Conservation (phyloP, 2,797 vertebrate genomes). For the Brachyalestes nurse region DNA sequence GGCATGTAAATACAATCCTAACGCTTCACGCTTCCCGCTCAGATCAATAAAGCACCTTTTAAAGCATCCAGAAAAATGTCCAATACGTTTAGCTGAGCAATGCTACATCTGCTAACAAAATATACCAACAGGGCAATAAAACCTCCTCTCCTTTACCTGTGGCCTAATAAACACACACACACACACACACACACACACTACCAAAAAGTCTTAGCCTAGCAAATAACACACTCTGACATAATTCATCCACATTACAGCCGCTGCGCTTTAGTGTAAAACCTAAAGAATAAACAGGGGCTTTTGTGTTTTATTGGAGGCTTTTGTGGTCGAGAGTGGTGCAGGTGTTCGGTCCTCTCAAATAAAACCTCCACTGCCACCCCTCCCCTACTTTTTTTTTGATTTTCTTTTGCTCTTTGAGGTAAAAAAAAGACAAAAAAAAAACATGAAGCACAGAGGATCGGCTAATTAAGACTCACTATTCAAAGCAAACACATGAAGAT, state of each 20-base stretch:
- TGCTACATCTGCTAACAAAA: conserved; percentile 46
- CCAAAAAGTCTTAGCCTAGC: conserved; percentile 16
- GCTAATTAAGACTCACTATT: conserved; percentile 72
- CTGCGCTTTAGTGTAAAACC: not conserved
- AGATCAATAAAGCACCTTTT: conserved; percentile 47
- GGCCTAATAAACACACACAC: conserved; percentile 11
- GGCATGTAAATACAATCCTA: conserved; percentile 39
- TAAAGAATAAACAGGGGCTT: conserved; percentile 5
- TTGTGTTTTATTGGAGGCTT: not conserved
- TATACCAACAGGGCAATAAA: conserved; percentile 26
- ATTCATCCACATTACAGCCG: conserved; percentile 36
- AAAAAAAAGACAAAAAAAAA: conserved; percentile 7
- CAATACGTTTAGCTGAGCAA: conserved; percentile 38
- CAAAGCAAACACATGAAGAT: conserved; percentile 62
- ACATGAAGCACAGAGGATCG: conserved; percentile 59
- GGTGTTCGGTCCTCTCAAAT: not conserved
- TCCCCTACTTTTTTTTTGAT: not conserved
- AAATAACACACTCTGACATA: conserved; percentile 32
- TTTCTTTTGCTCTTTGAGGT: not conserved
- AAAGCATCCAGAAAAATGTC: conserved; percentile 24
- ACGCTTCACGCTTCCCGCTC: conserved; percentile 16
- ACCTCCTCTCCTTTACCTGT: conserved; percentile 18
- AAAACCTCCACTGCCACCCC: not conserved
- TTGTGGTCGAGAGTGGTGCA: conserved; percentile 2
- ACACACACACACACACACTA: not conserved